phyloP scores from a whole-genome alignment of 2,113 vertebrate species.

The Vombatus ursinus region DNA sequence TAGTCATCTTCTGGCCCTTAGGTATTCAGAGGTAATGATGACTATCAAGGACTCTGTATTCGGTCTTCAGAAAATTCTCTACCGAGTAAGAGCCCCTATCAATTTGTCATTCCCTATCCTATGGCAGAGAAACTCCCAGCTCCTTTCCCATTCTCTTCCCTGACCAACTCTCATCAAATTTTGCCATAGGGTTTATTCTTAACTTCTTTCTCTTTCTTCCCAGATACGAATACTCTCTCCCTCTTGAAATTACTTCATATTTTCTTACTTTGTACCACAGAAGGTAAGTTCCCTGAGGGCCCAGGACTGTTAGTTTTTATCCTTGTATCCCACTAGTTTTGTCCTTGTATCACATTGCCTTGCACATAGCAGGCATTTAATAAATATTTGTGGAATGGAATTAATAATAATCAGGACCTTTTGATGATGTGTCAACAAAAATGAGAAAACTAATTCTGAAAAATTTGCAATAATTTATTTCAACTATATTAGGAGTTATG shows the following conservation, averaged over 20 bases:
- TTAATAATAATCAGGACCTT: neutral
- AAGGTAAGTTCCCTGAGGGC: neutral
- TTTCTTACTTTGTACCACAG: neutral
- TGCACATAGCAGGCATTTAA: neutral
- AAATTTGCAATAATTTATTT: neutral
- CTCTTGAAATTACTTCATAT: neutral
- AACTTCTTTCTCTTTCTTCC: neutral
- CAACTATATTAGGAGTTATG: neutral
- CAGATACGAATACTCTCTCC: neutral
- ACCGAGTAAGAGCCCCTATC: neutral
- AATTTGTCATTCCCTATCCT: neutral
- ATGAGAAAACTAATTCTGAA: neutral
- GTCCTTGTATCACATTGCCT: neutral
- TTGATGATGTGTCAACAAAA: neutral
- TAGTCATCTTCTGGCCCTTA: neutral
- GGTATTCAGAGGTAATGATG: neutral
- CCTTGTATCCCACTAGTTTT: neutral
- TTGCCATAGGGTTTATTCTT: neutral
- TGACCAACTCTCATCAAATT: neutral
- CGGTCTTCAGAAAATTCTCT: neutral
- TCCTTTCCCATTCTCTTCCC: neutral
- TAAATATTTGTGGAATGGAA: neutral
- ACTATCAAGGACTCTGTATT: neutral
- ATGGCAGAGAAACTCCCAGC: neutral
- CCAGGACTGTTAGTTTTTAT: neutral